Conservation (phyloP, 2,113 vertebrate genomes). For the Chascanopsetta lugubris region DNA sequence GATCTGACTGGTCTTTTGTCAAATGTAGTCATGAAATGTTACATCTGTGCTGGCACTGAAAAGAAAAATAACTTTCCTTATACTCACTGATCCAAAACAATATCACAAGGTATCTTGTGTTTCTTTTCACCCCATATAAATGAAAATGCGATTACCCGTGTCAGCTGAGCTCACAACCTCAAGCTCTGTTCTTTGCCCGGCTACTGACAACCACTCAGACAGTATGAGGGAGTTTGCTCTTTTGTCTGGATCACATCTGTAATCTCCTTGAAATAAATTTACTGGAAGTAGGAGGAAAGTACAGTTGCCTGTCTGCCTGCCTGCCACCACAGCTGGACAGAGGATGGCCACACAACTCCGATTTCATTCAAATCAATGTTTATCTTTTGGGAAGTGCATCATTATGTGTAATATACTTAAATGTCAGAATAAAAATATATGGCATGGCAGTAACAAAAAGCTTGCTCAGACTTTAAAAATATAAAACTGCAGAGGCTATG, state of each 20-base stretch:
- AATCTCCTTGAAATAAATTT: constrained; percentile 78
- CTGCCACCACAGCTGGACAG: constrained; percentile 69
- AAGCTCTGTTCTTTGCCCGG: constrained; percentile 39
- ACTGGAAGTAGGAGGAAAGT: constrained; percentile 74
- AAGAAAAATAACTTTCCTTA: neutral
- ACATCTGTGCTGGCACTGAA: constrained; percentile 4
- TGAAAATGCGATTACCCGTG: constrained; percentile 23
- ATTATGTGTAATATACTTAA: constrained; percentile 76
- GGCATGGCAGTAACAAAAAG: constrained; percentile 39
- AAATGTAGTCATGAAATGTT: constrained; percentile 9
- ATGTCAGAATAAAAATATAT: constrained; percentile 74
- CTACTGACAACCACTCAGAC: constrained; percentile 59
- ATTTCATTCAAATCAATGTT: constrained; percentile 77
- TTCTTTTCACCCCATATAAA: constrained; percentile 18
- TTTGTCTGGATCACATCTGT: constrained; percentile 71
- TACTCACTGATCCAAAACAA: neutral
- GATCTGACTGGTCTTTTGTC: constrained; percentile 8
- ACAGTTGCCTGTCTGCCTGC: constrained; percentile 69
- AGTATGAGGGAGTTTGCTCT: constrained; percentile 58
- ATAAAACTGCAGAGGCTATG: constrained; percentile 39
- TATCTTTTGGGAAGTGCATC: constrained; percentile 74
- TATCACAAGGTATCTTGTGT: constrained; percentile 2
- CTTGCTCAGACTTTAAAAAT: constrained; percentile 56
- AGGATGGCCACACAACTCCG: constrained; percentile 68
- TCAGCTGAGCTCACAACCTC: constrained; percentile 33